Evolutionary conservation across 2,888 invertebrate species (phyloP), one percentile per base, ranked within the genome.

Genomic region (Coleophora flavipennella): DNA sequence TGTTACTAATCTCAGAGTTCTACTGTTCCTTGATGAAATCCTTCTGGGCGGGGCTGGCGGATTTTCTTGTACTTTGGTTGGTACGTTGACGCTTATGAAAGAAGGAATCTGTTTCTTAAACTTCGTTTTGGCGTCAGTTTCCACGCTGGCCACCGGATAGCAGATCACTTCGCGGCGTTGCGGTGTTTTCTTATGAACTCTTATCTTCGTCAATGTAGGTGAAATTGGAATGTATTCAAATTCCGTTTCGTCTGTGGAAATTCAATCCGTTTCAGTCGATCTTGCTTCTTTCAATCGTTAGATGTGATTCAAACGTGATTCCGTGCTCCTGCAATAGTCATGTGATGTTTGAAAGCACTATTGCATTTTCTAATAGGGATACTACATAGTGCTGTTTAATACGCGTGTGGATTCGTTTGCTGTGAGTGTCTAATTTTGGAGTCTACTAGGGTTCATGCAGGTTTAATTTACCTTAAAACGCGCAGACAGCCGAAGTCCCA

Each of bases 211-310:
- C 63, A 93, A 79, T 51, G 92, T 93, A 36, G 92, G 90, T 49
- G 93, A 91, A 60, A 93, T 91, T 62, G 93, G 92, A 74, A 92
- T 91, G 74, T 92, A 93, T 85, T 93, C 92, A 67, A 93, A 90
- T 81, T 91, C 90, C 59, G 90, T 83, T 65, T 90, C 89, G 86
- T 92, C 92, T 92, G 91, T 80, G 89, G 85, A 88, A 77, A 67
- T 66, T 70, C 62, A 79, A 71, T 63, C 56, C 43, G 47, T 49
- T 62, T 76, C 67, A 70, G 57, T 66, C 57, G 49, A 53, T 50
- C 56, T 46, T 48, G 59, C 53, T 35, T 45, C 42, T 48, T 54
- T 44, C 51, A 47, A 49, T 57, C 57, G 67, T 80, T 79, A 81
- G 58, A 46, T 67, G 73, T 78, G 69, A 66, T 54, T 58, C 62